Evolutionary conservation across 2,888 invertebrate genomes (phyloP).

Genomic region (Listrodromus nycthemerus): DNA sequence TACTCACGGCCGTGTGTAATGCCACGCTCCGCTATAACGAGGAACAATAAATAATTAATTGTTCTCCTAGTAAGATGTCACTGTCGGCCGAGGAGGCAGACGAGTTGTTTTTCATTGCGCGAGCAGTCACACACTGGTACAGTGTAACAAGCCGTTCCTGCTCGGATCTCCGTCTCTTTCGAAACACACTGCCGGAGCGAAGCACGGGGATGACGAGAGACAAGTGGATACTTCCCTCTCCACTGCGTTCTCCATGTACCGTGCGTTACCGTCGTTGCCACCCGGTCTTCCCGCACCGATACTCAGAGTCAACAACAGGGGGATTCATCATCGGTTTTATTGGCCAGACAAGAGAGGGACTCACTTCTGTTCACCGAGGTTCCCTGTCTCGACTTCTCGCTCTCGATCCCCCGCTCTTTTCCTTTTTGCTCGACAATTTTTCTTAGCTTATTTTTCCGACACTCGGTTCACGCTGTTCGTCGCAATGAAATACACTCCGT

Average conservation of each 20-base stretch:
- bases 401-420: not conserved
- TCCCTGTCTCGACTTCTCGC: not conserved
- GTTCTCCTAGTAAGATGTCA: constrained; percentile 58
- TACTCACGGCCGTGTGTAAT: not conserved
- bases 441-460: constrained; percentile 11
- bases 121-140: constrained; percentile 16
- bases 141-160: constrained; percentile 44
- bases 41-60: constrained; percentile 67
- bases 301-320: constrained; percentile 71
- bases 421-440: constrained; percentile 10
- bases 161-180: constrained; percentile 21
- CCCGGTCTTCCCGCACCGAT: constrained; percentile 47
- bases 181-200: constrained; percentile 46
- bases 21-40: constrained; percentile 25
- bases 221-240: constrained; percentile 82
- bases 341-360: constrained; percentile 72
- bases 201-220: constrained; percentile 65
- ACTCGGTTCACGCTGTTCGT: constrained; percentile 24
- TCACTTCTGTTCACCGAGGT: constrained; percentile 20
- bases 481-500: not conserved
- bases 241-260: constrained; percentile 45
- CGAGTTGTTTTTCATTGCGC: constrained; percentile 8
- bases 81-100: constrained; percentile 37
- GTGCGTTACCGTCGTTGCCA: constrained; percentile 28
- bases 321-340: constrained; percentile 76